Evolutionary conservation across 2,888 invertebrate genomes (phyloP).

Genomic region (Heterodera filipjevi): DNA sequence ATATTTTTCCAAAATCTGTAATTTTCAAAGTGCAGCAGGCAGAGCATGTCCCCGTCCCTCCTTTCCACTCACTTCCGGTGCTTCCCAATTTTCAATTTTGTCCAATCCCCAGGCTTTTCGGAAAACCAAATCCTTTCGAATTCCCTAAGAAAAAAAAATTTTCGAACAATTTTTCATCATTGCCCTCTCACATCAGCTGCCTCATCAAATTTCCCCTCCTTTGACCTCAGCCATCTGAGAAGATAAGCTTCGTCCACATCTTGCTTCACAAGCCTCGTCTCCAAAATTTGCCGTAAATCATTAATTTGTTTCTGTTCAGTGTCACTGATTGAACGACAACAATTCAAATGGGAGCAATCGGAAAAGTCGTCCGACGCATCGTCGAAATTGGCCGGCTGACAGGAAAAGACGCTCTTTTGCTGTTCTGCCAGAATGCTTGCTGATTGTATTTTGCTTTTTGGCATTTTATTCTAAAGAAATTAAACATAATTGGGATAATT

Average conservation of each 20-base stretch:
- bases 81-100: constrained; percentile 59
- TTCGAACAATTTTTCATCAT: background rate
- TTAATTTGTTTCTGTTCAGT: constrained; percentile 38
- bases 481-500: background rate
- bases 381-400: background rate
- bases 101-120: constrained; percentile 64
- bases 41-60: no score
- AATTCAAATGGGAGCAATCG: background rate
- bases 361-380: constrained; percentile 1
- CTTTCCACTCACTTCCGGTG: constrained; percentile 58
- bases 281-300: constrained; percentile 39
- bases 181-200: constrained; percentile 47
- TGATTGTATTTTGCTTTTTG: constrained; percentile 27
- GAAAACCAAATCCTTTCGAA: constrained; percentile 61
- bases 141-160: constrained; percentile 27
- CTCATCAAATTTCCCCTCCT: constrained; percentile 55
- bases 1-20: constrained; percentile 63
- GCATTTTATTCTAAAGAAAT: constrained; percentile 14
- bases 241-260: constrained; percentile 43
- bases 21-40: no score
- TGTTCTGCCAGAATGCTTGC: constrained; percentile 27
- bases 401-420: background rate
- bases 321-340: constrained; percentile 29
- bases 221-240: constrained; percentile 52
- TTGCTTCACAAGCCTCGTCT: constrained; percentile 25